Percentiles rank a stretch among this genome's conserved stretches.
Conservation (phyloP, 2,113 vertebrate genomes). For the Hippocampus comes region DNA sequence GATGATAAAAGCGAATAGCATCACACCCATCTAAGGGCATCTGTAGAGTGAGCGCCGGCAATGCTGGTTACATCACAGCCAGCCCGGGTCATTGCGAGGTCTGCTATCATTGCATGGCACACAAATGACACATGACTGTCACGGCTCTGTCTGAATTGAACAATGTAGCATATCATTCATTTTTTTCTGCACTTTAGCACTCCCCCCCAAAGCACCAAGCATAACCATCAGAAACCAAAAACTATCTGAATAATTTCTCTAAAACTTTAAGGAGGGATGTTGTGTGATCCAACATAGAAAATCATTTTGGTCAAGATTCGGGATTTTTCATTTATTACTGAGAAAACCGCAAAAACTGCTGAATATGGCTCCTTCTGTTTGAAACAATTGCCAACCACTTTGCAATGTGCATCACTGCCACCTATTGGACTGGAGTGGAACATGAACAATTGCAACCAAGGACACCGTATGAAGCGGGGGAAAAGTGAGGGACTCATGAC, state of each 20-base stretch:
- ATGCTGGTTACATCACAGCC: background rate
- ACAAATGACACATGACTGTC: background rate
- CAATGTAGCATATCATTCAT: background rate
- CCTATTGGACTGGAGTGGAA: background rate
- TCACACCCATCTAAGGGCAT: background rate
- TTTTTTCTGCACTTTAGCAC: background rate
- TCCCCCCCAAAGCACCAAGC: background rate
- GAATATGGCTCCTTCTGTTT: background rate
- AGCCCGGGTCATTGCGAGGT: background rate
- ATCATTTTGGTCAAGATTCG: background rate
- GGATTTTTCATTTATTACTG: background rate
- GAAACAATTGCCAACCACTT: background rate
- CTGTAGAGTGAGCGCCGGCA: background rate
- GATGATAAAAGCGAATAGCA: background rate
- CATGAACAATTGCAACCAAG: background rate
- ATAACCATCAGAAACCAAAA: background rate
- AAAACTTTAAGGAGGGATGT: background rate
- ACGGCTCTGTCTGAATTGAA: background rate
- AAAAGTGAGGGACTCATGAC: no score
- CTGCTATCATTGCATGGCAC: background rate
- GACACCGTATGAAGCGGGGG: no score
- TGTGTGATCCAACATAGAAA: background rate
- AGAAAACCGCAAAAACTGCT: background rate
- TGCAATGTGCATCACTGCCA: background rate
- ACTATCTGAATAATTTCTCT: background rate